Evolutionary conservation across 1,140 invertebrate species (phyloP), one percentile per base, ranked within the genome.

Genomic region (Drosophila grimshawi): DNA sequence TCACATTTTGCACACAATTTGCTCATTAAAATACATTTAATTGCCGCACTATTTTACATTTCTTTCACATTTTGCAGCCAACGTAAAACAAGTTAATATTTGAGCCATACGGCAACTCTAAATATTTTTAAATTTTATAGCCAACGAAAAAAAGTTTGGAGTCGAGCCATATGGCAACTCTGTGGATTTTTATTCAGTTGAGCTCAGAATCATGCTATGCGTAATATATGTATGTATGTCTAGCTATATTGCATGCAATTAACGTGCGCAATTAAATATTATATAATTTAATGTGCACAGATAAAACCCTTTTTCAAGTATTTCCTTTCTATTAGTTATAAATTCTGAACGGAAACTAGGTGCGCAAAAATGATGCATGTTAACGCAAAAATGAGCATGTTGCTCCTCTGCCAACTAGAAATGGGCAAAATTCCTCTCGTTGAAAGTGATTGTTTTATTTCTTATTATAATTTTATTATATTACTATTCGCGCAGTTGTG

Each of bases 21-120:
- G 59, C 61, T 56, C 66, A 60, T 46, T 67, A 6, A 70, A 86
- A 79, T 86, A 72, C 62, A 88, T 33, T 82, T 61, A 64, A 82
- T 72, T 73, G 49, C 39, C 75, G 63, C 68, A 63, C 6, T 8
- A 39, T 39, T 46, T 49, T 63, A 7, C 29, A 52, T 46, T 43
- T 67, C 8, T 33, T 57, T 52, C 7, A 30, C 10, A 57, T 49
- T 19, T 46, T 46, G 30, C 41, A 49, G 67, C 59, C 27, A 27
- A n/a, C 2, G 6, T 5, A 51, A 29, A 35, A 39, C 3, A 8
- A 37, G 5, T 27, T 33, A 5, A n/a, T n/a, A 52, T 10, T 52
- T 7, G 19, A 56, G 3, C 32, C 10, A 33, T 46, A 5, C 8
- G 57, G 57, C 32, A 60, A 3, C 51, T 7, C 51, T 48, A 11